Base-by-base conservation (phyloP, 2,113 vertebrate species). In the Nansenia antarctica region DNA sequence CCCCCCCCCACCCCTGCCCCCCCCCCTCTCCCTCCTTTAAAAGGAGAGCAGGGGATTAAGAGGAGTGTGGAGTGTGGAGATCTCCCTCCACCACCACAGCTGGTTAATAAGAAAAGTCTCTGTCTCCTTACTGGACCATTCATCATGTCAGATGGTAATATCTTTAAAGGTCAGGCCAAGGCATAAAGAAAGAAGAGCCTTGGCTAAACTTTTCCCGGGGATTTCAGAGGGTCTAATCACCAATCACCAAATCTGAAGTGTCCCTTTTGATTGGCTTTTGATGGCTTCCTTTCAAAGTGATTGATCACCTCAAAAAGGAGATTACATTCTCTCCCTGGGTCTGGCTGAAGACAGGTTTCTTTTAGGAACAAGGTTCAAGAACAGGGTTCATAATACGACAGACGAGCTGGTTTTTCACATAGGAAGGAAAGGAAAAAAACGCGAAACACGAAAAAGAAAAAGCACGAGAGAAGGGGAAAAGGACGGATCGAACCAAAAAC, bases 91-190 rank as follows among this genome's bases (percentile, higher is more conserved):
- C 20, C 59, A 29, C 74, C n/a, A 61, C 70, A 64, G 81, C 72
- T 81, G 73, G 72, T 83, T 89, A 88, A 90, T 90, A 82, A 78
- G 84, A 83, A 84, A 85, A 83, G 81, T 86, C 82, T 85, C 67
- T 69, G 73, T 84, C 85, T 75, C 67, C 78, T 77, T 77, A 14
- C 75, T 18, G 84, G 72, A n/a, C 80, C 84, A 87, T 90, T 85
- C 82, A 87, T 90, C 89, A 90, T 65, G 82, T 88, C 86, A 85
- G 74, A 81, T 70, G 82, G 80, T 86, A 88, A 90, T 89, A 89
- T 87, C 45, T 86, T 80, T 85, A 90, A 88, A 90, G 88, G 89
- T 90, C 89, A 87, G 74, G 69, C 73, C 54, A 54, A 87, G 85
- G 87, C 88, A 79, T 87, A 87, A 89, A 87, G 85, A 83, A 87